These are phyloP conservation scores for Gnathonemus longibarbis DNA, from an alignment of 2,113 vertebrate genomes.

Conservation along the genomic window DNA sequence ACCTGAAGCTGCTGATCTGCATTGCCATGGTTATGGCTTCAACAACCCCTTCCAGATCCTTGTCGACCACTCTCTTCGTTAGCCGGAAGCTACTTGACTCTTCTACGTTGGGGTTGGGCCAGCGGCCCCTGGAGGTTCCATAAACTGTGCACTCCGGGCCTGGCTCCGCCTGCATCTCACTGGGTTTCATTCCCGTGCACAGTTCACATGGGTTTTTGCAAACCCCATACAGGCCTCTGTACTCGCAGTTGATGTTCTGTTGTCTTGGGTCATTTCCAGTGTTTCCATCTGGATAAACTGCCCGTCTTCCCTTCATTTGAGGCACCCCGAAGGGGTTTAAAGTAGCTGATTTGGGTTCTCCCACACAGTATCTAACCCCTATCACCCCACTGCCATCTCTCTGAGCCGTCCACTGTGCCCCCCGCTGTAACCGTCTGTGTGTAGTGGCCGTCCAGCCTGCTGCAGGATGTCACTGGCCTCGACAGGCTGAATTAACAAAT, in stretches of 20 bases:
- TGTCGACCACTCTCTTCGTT: neutral
- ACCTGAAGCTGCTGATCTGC: neutral
- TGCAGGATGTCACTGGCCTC: neutral
- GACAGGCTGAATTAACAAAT: neutral
- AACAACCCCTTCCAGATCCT: neutral
- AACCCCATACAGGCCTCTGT: neutral
- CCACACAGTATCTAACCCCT: neutral
- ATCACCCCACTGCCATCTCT: slow-evolving; percentile 23
- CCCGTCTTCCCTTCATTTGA: neutral
- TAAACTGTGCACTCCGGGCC: neutral
- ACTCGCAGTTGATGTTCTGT: neutral
- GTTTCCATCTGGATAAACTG: neutral
- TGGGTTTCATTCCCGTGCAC: neutral
- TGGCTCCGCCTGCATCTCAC: neutral
- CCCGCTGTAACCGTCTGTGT: slow-evolving; percentile 2
- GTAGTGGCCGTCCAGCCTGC: neutral
- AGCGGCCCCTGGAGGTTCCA: neutral
- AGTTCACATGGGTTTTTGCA: neutral
- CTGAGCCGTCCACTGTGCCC: slow-evolving; percentile 17
- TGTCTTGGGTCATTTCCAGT: neutral
- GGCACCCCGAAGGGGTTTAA: neutral
- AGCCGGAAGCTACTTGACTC: neutral
- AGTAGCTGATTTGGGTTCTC: neutral
- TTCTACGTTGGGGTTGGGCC: neutral
- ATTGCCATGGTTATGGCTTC: neutral